Evolutionary conservation across 2,888 invertebrate species (phyloP).

Genomic region (Orthosia gothica): DNA sequence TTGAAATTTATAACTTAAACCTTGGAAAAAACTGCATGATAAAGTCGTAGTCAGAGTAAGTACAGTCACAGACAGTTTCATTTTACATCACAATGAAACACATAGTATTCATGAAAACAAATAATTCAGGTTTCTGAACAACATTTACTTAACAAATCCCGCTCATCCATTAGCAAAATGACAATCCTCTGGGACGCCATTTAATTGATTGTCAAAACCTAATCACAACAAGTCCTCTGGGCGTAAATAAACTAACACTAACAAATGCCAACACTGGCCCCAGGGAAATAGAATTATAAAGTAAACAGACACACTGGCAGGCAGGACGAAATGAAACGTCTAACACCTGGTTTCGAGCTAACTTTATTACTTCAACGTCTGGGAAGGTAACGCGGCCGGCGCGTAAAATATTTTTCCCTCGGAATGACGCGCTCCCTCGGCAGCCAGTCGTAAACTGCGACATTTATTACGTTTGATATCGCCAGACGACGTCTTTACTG

Average conservation of each 20-base stretch:
- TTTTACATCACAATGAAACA: background rate
- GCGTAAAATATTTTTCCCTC: slow-evolving; percentile 79
- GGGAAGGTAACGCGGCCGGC: slow-evolving; percentile 58
- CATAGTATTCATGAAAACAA: background rate
- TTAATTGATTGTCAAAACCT: slow-evolving; percentile 33
- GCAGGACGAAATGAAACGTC: slow-evolving; percentile 73
- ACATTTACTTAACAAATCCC: background rate
- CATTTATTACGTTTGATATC: slow-evolving; percentile 84
- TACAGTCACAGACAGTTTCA: background rate
- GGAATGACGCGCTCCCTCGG: slow-evolving; percentile 74
- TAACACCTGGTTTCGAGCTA: slow-evolving; percentile 78
- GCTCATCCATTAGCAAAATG: background rate
- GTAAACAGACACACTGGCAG: slow-evolving; percentile 35
- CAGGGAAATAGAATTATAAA: slow-evolving; percentile 47
- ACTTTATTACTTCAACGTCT: slow-evolving; percentile 80
- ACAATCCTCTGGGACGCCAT: background rate
- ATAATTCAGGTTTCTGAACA: background rate
- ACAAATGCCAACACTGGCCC: background rate
- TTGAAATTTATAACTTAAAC: no score
- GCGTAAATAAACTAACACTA: slow-evolving; percentile 31
- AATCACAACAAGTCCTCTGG: slow-evolving; percentile 15
- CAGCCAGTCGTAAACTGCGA: slow-evolving; percentile 81
- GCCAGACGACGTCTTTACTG: slow-evolving; percentile 72
- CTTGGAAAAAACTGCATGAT: no score
- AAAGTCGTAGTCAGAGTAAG: no score